phyloP scores from a whole-genome alignment of 2,113 vertebrate species.

The Brachionichthys hirsutus region DNA sequence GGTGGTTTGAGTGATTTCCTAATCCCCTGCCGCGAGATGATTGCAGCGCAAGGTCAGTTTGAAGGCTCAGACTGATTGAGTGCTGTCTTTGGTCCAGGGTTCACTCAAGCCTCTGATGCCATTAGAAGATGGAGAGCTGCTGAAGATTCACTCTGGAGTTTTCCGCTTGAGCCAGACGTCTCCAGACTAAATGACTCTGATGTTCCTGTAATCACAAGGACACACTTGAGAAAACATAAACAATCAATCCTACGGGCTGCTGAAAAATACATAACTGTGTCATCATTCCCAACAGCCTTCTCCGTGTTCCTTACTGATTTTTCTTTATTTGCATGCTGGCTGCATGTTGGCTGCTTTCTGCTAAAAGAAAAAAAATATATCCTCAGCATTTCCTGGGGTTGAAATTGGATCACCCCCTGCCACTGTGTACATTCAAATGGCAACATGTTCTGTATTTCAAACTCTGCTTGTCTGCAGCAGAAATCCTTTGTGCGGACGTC shows the following conservation, averaged over 20 bases:
- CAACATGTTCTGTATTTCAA: conserved; percentile 67
- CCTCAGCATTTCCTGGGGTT: conserved; percentile 35
- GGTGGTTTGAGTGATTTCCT: conserved; percentile 78
- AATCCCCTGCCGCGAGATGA: conserved; percentile 76
- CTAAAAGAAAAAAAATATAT: conserved; percentile 30
- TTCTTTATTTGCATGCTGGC: conserved; percentile 42
- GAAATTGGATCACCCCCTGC: conserved; percentile 62
- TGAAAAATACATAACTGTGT: conserved; percentile 35
- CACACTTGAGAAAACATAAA: conserved; percentile 22
- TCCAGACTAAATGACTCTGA: conserved; percentile 48
- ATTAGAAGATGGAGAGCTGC: conserved; percentile 69
- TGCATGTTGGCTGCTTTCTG: conserved; percentile 14
- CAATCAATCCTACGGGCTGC: conserved; percentile 7
- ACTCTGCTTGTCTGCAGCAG: conserved; percentile 61
- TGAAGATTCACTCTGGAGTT: conserved; percentile 65
- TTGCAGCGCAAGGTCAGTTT: conserved; percentile 75
- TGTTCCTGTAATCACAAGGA: conserved; percentile 22
- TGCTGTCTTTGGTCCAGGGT: conserved; percentile 71
- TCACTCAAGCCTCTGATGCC: conserved; percentile 64
- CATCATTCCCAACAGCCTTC: conserved; percentile 6
- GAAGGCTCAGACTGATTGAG: conserved; percentile 76
- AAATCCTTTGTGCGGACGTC: conserved; percentile 73
- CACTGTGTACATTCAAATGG: conserved; percentile 66
- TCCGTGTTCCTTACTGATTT: conserved; percentile 17
- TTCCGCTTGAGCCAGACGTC: conserved; percentile 54